A percentile compares a stretch with the other conserved stretches of the same genome.
Conservation (phyloP, 2,888 invertebrate species). For the Quadroppia sp. region DNA sequence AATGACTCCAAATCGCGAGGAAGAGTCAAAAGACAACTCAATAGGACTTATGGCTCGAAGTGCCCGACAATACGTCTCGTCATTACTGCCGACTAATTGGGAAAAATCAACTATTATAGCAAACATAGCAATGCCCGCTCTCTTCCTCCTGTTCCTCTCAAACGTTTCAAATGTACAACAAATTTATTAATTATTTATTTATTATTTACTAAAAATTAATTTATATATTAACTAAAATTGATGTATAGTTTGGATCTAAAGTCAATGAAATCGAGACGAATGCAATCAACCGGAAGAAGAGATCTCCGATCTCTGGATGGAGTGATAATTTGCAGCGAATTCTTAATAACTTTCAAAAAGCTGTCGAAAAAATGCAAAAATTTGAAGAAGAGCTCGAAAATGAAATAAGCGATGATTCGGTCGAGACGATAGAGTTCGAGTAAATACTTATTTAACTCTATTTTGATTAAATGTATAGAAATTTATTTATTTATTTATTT, state of each 20-base stretch:
- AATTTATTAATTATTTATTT: neutral
- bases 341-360: constrained; percentile 38
- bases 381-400: constrained; percentile 39
- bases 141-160: neutral
- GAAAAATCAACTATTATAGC: neutral
- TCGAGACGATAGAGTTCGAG: neutral
- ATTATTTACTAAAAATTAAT: too few species aligned
- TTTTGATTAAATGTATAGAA: too few species aligned
- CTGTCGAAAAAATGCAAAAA: constrained; percentile 40
- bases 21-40: constrained; percentile 6
- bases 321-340: constrained; percentile 35
- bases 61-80: constrained; percentile 7
- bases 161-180: neutral
- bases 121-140: constrained; percentile 5
- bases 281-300: neutral
- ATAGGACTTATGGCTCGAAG: neutral
- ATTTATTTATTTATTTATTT: neutral
- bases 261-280: neutral
- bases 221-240: neutral
- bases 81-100: neutral
- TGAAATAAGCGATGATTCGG: constrained; percentile 32
- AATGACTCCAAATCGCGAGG: neutral
- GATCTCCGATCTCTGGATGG: constrained; percentile 25
- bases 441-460: neutral
- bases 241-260: neutral